Evolutionary conservation across 2,888 invertebrate species (phyloP).

Genomic region (Dicyrtoma fusca): DNA sequence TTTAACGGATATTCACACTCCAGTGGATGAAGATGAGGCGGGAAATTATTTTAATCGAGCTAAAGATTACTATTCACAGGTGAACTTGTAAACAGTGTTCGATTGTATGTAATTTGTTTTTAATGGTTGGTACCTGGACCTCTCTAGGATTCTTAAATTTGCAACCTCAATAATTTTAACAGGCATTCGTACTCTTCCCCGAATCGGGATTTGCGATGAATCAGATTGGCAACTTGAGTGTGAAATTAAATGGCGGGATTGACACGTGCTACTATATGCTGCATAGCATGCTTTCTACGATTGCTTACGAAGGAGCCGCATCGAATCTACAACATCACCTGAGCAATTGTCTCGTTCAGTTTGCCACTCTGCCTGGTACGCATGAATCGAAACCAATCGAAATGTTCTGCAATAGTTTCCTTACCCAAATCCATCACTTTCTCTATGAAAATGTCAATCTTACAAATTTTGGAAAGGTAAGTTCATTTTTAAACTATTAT

Average conservation of each 20-base stretch:
- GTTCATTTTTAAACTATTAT: too few relatives aligned
- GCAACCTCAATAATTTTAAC: constrained; percentile 2
- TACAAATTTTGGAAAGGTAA: constrained; percentile 49
- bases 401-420: constrained; percentile 45
- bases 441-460: constrained; percentile 46
- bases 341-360: constrained; percentile 48
- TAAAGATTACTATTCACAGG: constrained; percentile 48
- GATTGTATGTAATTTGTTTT: too few relatives aligned
- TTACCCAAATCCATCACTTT: constrained; percentile 47
- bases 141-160: constrained; percentile 1
- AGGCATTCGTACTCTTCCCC: constrained; percentile 50
- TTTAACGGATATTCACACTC: constrained; percentile 47
- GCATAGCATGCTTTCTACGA: constrained; percentile 47
- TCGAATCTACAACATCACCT: constrained; percentile 48
- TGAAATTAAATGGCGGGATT: constrained; percentile 44
- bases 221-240: constrained; percentile 52
- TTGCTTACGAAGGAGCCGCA: constrained; percentile 50
- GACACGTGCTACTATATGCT: constrained; percentile 51
- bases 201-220: constrained; percentile 50
- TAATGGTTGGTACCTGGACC: neutral
- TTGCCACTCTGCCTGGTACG: constrained; percentile 48
- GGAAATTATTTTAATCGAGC: constrained; percentile 41
- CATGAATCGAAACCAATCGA: constrained; percentile 48
- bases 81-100: too few relatives aligned
- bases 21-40: constrained; percentile 31